Conservation (phyloP, 2,888 invertebrate genomes). For the Eueremaeus valkanovi region DNA sequence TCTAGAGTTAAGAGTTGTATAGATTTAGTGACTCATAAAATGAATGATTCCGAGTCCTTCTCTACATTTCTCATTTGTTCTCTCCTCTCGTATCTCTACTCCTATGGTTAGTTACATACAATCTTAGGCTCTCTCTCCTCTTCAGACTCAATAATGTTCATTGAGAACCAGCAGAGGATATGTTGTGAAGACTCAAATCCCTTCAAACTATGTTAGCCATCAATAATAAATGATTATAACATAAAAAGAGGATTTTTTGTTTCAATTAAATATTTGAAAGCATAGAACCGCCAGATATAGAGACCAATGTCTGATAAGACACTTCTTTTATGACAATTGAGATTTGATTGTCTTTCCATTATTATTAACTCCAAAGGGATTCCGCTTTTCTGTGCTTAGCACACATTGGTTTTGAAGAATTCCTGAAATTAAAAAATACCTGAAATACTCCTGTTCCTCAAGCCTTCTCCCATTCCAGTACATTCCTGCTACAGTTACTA, state of each 20-base stretch:
- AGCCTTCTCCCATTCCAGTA: no score
- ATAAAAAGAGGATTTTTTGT: background rate
- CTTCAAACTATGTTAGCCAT: background rate
- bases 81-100: background rate
- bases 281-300: background rate
- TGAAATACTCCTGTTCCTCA: no score
- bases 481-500: no score
- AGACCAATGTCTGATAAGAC: constrained; percentile 3
- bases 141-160: background rate
- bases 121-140: background rate
- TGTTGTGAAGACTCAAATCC: background rate
- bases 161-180: background rate
- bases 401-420: no score
- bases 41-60: background rate
- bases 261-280: background rate
- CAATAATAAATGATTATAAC: background rate
- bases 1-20: background rate
- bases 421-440: no score
- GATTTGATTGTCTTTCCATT: background rate
- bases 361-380: background rate
- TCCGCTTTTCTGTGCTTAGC: no score
- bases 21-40: constrained; percentile 26
- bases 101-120: background rate
- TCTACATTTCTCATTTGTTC: background rate
- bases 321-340: background rate